These are phyloP conservation scores for Lasioglossum oenotherae DNA, from an alignment of 2,888 invertebrate species.

Conservation along the genomic window DNA sequence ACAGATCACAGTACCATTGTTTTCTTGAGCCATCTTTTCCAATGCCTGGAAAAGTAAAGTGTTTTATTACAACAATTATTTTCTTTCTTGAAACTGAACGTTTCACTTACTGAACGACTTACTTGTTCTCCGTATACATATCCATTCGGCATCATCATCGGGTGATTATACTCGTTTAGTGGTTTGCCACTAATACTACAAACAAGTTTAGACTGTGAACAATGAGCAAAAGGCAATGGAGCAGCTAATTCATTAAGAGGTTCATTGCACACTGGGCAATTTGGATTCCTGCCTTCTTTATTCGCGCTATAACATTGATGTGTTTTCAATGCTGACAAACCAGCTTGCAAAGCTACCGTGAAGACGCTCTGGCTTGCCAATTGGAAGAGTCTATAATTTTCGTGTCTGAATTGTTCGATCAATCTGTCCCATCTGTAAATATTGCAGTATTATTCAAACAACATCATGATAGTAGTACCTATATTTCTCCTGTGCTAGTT, in stretches of 20 bases:
- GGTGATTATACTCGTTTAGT: slow-evolving; percentile 98
- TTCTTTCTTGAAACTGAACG: slow-evolving; percentile 8
- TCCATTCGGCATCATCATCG: slow-evolving; percentile 99
- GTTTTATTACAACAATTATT: background rate
- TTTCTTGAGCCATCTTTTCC: slow-evolving; percentile 94
- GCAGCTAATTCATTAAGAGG: slow-evolving; percentile 94
- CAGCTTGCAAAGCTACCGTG: slow-evolving; percentile 96
- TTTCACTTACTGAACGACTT: too few relatives aligned
- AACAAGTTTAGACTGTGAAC: slow-evolving; percentile 97
- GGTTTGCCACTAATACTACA: slow-evolving; percentile 95
- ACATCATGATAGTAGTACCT: background rate
- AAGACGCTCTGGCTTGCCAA: slow-evolving; percentile 96
- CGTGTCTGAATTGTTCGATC: slow-evolving; percentile 95
- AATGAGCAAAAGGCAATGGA: slow-evolving; percentile 96
- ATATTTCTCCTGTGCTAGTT: background rate
- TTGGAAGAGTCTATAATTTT: slow-evolving; percentile 97
- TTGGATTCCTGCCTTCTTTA: slow-evolving; percentile 89
- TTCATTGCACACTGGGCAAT: slow-evolving; percentile 97
- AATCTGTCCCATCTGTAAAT: slow-evolving; percentile 91
- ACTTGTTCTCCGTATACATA: slow-evolving; percentile 98
- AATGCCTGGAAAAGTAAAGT: slow-evolving; percentile 88
- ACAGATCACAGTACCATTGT: slow-evolving; percentile 96
- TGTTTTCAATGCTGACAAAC: slow-evolving; percentile 95
- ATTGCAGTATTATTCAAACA: slow-evolving; percentile 13
- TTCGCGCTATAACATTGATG: slow-evolving; percentile 90